These are phyloP conservation scores for Cephus rjabovi DNA, from an alignment of 2,888 invertebrate genomes.

Conservation along the genomic window DNA sequence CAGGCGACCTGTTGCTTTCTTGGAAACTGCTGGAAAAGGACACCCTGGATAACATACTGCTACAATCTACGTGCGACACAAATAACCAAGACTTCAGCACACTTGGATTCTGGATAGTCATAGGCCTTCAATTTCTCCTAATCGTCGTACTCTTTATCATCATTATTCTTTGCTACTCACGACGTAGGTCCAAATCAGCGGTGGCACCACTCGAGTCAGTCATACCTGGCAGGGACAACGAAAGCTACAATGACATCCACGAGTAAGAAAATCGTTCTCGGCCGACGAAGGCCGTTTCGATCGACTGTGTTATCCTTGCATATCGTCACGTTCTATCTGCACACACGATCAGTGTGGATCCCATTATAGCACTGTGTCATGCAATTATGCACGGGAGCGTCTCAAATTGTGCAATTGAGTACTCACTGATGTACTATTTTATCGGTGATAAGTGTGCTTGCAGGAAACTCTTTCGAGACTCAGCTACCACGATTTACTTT, in stretches of 20 bases:
- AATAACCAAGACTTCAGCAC: not conserved
- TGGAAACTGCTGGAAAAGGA: not conserved
- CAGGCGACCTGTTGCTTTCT: not conserved
- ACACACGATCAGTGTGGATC: conserved; percentile 37
- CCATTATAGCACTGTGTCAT: conserved; percentile 16
- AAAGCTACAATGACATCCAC: not conserved
- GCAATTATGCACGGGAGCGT: not conserved
- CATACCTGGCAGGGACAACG: not conserved
- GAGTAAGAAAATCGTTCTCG: not conserved
- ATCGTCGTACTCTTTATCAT: not conserved
- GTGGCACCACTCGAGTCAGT: not conserved
- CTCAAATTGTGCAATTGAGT: not conserved
- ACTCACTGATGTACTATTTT: not conserved
- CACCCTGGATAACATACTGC: not conserved
- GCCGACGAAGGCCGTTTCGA: conserved; percentile 32
- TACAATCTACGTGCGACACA: not conserved
- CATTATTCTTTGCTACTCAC: not conserved
- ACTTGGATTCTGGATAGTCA: not conserved
- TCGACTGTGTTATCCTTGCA: conserved; percentile 40
- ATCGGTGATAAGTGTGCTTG: not conserved
- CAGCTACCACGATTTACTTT: not conserved
- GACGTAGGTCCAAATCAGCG: not conserved
- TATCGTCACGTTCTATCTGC: conserved; percentile 45
- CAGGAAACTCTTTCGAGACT: not conserved
- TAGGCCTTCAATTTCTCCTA: not conserved